phyloP scores from a whole-genome alignment of 37 sponge, comb jelly and placozoan species.

The Petrosia ficiformis region DNA sequence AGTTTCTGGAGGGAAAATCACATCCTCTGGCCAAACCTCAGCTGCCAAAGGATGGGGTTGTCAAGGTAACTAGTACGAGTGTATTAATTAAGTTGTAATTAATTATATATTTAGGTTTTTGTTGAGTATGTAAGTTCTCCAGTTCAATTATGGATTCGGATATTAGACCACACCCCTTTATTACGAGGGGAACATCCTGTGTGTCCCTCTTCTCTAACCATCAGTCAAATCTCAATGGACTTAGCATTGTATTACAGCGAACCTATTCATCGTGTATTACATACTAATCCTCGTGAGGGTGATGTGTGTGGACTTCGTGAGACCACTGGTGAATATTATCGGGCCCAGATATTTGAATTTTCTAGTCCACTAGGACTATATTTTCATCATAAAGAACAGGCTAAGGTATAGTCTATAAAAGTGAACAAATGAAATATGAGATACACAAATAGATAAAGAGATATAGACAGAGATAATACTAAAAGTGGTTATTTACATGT shows the following conservation, averaged over 20 bases:
- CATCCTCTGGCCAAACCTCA: too few relatives aligned
- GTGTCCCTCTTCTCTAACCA: neutral
- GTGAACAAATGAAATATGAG: neutral
- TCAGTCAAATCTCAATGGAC: conserved; percentile 19
- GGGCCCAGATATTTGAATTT: conserved; percentile 55
- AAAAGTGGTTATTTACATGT: neutral
- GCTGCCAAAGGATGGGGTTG: too few relatives aligned
- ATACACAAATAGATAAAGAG: conserved; percentile 7
- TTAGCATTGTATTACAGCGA: conserved; percentile 30
- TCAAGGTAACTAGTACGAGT: too few relatives aligned
- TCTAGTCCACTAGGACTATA: conserved; percentile 57
- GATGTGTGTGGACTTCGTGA: conserved; percentile 32
- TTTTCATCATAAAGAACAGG: conserved; percentile 68
- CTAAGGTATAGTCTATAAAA: conserved; percentile 31
- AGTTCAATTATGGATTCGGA: conserved; percentile 57
- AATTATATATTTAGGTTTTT: neutral
- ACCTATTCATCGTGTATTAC: neutral
- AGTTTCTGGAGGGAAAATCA: too few relatives aligned
- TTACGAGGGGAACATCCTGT: conserved; percentile 25
- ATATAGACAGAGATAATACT: neutral
- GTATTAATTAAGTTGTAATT: neutral
- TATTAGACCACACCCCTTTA: conserved; percentile 53
- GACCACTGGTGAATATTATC: conserved; percentile 33
- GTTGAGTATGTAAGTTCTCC: conserved; percentile 14
- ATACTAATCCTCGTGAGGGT: conserved; percentile 36